phyloP scores from a whole-genome alignment of 1,140 invertebrate species.

The Diabrotica virgifera region DNA sequence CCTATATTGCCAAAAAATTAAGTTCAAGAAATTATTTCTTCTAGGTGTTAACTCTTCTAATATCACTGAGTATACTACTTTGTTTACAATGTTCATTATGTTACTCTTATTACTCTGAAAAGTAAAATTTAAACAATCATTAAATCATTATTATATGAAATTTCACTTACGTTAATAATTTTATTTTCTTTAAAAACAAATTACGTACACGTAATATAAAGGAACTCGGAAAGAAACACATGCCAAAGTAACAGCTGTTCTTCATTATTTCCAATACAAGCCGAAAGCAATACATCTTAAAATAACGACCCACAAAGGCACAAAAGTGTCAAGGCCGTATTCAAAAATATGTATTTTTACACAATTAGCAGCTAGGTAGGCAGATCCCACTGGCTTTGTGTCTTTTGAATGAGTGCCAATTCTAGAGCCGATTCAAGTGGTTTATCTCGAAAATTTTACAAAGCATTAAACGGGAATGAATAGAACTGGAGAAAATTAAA shows the following conservation, averaged over 20 bases:
- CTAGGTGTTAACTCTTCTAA: too few species aligned
- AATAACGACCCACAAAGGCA: background rate
- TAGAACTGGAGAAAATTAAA: background rate
- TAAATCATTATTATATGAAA: too few species aligned
- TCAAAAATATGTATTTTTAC: background rate
- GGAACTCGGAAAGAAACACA: background rate
- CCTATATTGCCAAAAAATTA: too few species aligned
- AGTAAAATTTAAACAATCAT: too few species aligned
- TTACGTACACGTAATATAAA: background rate
- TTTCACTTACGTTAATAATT: too few species aligned
- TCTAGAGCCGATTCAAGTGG: background rate
- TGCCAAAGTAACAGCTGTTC: background rate
- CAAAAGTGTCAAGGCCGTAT: background rate
- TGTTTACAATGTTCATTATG: too few species aligned
- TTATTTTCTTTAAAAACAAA: too few species aligned
- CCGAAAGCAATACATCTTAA: background rate
- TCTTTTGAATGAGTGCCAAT: background rate
- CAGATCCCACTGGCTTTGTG: background rate
- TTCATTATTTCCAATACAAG: background rate
- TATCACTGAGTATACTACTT: too few species aligned
- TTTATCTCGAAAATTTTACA: background rate
- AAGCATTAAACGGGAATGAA: background rate
- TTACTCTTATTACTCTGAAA: too few species aligned
- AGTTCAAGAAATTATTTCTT: too few species aligned
- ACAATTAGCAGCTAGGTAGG: constrained; percentile 2